Base-by-base conservation (phyloP, 2,797 vertebrate species). In the Antrozous pallidus region DNA sequence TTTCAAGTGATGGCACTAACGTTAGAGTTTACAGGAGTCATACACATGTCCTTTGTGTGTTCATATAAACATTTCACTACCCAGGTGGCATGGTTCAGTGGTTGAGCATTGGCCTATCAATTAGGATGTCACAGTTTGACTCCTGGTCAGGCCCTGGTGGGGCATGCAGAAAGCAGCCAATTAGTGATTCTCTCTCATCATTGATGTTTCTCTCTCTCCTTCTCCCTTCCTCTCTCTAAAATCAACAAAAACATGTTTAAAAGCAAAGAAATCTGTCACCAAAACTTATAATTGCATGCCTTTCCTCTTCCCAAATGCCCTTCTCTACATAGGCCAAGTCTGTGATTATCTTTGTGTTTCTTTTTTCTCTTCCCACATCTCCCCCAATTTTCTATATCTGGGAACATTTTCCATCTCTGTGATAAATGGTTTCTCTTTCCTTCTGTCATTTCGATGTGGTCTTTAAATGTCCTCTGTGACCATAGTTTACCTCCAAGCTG, bases 231-330 rank as follows among this genome's bases (percentile, higher is more conserved):
- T 13, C 4, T 61, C 58, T 61, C 12, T 31, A 28, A 61, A 61
- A 28, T 31, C 26, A 61, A 61, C 31, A 31, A 61, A 61, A 61
- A 61, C 28, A 61, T 14, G 58, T 61, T 61, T 31, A 61, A 31
- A 61, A 61, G 31, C 56, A 28, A 31, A 42, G 14, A 16, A 58
- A 1, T 84, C 91, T n/a, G n/a, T 70, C 51, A 56, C 31, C 38
- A 12, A 67, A 71, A 38, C 11, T 49, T 90, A 14, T 13, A 38
- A 58, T 54, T 36, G 1, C 45, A 28, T 65, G 12, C 45, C n/a
- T 85, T 70, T 94, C 36, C n/a, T 67, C 54, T 94, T 95, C 49
- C 51, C 42, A 90, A 77, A 81, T 73, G 20, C 31, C 38, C 83
- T 80, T 84, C 45, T 91, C 61, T 88, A 20, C 18, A 26, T 47